Percentiles rank a stretch among this genome's conserved stretches.
These are phyloP conservation scores for Molanna angustata DNA, from an alignment of 2,888 invertebrate genomes.

Conservation along the genomic window DNA sequence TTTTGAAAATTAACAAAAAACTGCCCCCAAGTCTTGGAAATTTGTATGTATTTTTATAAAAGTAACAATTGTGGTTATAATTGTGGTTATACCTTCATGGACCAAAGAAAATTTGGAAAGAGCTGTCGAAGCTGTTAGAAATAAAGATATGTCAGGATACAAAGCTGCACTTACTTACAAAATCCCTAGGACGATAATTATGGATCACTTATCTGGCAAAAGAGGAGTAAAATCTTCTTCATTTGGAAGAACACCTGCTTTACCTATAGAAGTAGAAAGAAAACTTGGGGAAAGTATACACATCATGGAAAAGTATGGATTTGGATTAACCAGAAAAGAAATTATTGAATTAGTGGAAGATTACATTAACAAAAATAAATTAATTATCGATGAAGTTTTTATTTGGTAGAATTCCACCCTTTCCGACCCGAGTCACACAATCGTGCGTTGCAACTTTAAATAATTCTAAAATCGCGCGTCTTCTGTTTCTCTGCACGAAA, in stretches of 20 bases:
- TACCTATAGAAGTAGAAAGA: slow-evolving; percentile 35
- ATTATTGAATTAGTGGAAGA: slow-evolving; percentile 35
- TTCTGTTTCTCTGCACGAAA: too few relatives aligned
- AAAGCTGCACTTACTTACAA: slow-evolving; percentile 16
- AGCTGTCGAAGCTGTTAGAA: slow-evolving; percentile 1
- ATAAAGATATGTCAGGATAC: not conserved
- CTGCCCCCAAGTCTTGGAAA: too few relatives aligned
- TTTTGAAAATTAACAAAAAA: too few relatives aligned
- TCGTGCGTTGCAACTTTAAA: too few relatives aligned
- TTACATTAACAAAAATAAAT: slow-evolving; percentile 34
- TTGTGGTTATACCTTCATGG: too few relatives aligned
- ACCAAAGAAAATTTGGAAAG: not conserved
- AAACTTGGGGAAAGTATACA: slow-evolving; percentile 34
- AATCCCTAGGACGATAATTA: slow-evolving; percentile 32
- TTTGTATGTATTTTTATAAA: too few relatives aligned
- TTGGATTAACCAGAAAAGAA: slow-evolving; percentile 38
- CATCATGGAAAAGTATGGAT: slow-evolving; percentile 37
- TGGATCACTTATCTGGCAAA: slow-evolving; percentile 31
- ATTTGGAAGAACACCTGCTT: slow-evolving; percentile 33
- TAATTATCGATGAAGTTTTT: too few relatives aligned
- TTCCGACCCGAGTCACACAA: too few relatives aligned
- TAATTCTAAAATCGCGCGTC: too few relatives aligned
- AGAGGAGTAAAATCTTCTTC: slow-evolving; percentile 30
- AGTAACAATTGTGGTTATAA: too few relatives aligned
- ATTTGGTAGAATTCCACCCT: too few relatives aligned